Conservation (phyloP, 2,888 invertebrate species). For the Phaonia tiefii region DNA sequence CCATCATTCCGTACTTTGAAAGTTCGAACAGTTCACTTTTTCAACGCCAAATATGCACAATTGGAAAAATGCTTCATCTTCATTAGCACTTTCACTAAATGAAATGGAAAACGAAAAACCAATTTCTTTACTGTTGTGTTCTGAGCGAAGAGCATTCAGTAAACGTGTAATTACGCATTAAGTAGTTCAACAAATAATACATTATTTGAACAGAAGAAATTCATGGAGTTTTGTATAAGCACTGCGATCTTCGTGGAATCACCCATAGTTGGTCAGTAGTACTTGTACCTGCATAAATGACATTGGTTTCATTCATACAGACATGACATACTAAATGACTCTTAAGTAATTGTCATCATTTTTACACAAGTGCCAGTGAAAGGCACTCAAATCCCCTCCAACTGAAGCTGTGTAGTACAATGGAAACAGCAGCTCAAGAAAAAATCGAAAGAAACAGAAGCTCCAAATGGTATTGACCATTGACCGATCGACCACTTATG, state of each 20-base stretch:
- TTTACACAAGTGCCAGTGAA: slow-evolving; percentile 27
- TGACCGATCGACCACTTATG: slow-evolving; percentile 12
- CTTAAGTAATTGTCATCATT: slow-evolving; percentile 38
- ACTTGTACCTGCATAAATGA: not conserved
- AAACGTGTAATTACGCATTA: no score
- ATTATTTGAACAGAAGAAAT: not conserved
- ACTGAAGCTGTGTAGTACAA: not conserved
- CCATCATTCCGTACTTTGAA: no score
- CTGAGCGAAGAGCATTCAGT: not conserved
- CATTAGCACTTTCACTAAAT: slow-evolving; percentile 14
- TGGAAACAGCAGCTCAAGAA: not conserved
- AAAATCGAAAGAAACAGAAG: slow-evolving; percentile 2
- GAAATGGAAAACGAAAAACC: not conserved
- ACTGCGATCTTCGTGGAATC: not conserved
- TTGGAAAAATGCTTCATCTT: not conserved
- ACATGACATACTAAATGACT: not conserved
- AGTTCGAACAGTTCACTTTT: no score
- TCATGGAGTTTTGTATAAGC: not conserved
- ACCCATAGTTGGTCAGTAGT: not conserved
- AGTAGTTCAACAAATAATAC: no score
- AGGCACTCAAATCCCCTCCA: not conserved
- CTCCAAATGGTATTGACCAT: slow-evolving; percentile 30
- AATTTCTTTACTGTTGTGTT: not conserved
- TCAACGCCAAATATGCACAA: no score
- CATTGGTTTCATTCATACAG: no score